Evolutionary conservation across 2,797 vertebrate genomes (phyloP), one percentile per base, ranked within the genome.

Genomic region (Pempheris klunzingeri): DNA sequence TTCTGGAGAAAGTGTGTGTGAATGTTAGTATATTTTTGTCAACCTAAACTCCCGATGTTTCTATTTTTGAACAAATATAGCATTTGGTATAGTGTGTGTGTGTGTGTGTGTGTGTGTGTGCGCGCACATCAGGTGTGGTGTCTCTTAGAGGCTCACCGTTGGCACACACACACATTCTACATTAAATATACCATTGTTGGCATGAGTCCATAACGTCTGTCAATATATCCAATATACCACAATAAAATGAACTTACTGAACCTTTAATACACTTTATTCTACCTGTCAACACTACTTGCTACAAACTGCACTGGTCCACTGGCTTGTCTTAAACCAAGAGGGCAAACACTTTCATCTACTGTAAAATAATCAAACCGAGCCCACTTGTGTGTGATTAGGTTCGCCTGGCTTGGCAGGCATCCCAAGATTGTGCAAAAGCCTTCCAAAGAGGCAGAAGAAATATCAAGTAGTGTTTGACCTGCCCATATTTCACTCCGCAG

Each of bases 311-410:
- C 59, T 10, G 59, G 32, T 71, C 39, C 49, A 50, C 66, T 39
- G 57, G 47, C 54, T 46, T 1, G 28, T 78, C 66, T 64, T 38
- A 61, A 63, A 71, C 59, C 67, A 14, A 71, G 57, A 71, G 69
- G 70, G 41, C 66, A 52, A 79, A 83, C 59, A 64, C 86, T 84
- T 86, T 83, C 75, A 83, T 80, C 79, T 34, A 15, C 44, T 61
- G 66, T 73, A 58, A 79, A 88, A 86, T 83, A 77, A 87, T 88
- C 81, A 80, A 79, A 74, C 65, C 73, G 32, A 64, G 61, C 64
- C 86, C 85, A 80, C 80, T 79, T 41, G 0, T 78, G 53, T 38
- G 36, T 76, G 85, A 90, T 90, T 86, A 78, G 68, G 62, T 92
- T 80, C 86, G 77, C 78, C 86, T 85, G 66, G 24, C 74, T 87